Percentiles rank a stretch among this genome's conserved stretches.
Evolutionary conservation across 2,113 vertebrate genomes (phyloP).

Genomic region (Carassius auratus): DNA sequence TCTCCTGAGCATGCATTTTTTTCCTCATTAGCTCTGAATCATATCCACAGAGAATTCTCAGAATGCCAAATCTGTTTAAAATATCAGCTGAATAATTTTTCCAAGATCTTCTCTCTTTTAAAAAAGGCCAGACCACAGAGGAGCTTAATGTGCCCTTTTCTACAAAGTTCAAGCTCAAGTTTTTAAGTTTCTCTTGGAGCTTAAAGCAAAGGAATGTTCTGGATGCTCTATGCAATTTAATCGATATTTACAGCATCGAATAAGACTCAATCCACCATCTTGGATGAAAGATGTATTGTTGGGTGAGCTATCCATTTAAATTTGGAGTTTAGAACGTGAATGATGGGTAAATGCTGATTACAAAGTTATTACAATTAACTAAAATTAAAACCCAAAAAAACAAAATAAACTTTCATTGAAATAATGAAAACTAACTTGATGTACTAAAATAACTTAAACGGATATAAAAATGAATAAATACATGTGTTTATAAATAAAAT

Average conservation of each 20-base stretch:
- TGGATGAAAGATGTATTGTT: too few species aligned
- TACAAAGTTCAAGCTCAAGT: neutral
- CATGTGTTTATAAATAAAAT: neutral
- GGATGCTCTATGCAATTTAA: neutral
- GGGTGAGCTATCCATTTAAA: neutral
- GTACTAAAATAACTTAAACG: too few species aligned
- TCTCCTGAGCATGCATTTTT: conserved; percentile 9
- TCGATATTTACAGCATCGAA: neutral
- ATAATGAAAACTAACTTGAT: too few species aligned
- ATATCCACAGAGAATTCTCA: conserved; percentile 2
- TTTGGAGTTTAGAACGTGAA: neutral
- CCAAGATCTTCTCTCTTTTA: conserved; percentile 30
- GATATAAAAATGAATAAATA: too few species aligned
- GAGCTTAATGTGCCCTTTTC: conserved; percentile 29
- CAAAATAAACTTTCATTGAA: too few species aligned
- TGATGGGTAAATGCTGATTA: neutral
- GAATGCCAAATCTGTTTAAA: conserved; percentile 21
- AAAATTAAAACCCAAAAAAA: neutral
- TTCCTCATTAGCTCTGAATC: conserved; percentile 1
- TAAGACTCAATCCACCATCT: neutral
- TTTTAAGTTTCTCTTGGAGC: neutral
- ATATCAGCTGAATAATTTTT: conserved; percentile 39
- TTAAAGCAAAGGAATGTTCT: conserved; percentile 1
- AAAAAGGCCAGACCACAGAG: conserved; percentile 45
- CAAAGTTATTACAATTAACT: neutral